Percentiles rank a stretch among this genome's conserved stretches.
These are phyloP conservation scores for Drosophila leonis DNA, from an alignment of 2,888 invertebrate genomes.

Conservation along the genomic window DNA sequence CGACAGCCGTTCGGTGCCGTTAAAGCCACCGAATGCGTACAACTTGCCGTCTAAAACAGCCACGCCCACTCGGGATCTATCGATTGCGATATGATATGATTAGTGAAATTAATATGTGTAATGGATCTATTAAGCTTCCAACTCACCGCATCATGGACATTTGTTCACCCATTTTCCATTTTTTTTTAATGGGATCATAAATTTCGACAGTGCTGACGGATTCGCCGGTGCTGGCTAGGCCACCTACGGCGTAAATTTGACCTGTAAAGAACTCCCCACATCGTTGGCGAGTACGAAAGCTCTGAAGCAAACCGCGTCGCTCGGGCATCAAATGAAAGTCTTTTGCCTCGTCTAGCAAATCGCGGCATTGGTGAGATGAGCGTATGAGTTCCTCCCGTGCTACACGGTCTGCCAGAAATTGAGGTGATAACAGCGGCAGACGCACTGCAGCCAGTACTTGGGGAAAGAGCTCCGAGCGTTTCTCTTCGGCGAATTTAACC, in stretches of 20 bases:
- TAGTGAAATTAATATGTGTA: background rate
- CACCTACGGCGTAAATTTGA: conserved; percentile 94
- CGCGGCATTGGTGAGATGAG: conserved; percentile 92
- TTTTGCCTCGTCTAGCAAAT: conserved; percentile 94
- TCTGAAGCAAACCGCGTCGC: conserved; percentile 90
- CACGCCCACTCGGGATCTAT: conserved; percentile 92
- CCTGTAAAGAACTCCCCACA: conserved; percentile 91
- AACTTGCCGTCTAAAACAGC: conserved; percentile 92
- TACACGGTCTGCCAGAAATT: conserved; percentile 92
- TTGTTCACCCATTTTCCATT: conserved; percentile 92
- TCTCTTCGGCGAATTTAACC: conserved; percentile 89
- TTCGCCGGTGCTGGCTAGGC: conserved; percentile 93
- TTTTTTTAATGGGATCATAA: conserved; percentile 89
- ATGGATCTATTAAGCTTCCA: background rate
- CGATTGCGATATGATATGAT: background rate
- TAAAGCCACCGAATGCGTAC: conserved; percentile 94
- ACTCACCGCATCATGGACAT: conserved; percentile 90
- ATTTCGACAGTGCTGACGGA: conserved; percentile 94
- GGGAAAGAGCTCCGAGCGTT: conserved; percentile 88
- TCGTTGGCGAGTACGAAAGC: conserved; percentile 90
- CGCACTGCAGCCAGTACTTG: conserved; percentile 91
- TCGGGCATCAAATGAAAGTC: conserved; percentile 96
- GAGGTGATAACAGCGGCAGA: conserved; percentile 92
- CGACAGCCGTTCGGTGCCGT: conserved; percentile 92
- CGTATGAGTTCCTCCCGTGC: conserved; percentile 92